Base-by-base conservation (phyloP, 2,113 vertebrate genomes). In the Theropithecus gelada region DNA sequence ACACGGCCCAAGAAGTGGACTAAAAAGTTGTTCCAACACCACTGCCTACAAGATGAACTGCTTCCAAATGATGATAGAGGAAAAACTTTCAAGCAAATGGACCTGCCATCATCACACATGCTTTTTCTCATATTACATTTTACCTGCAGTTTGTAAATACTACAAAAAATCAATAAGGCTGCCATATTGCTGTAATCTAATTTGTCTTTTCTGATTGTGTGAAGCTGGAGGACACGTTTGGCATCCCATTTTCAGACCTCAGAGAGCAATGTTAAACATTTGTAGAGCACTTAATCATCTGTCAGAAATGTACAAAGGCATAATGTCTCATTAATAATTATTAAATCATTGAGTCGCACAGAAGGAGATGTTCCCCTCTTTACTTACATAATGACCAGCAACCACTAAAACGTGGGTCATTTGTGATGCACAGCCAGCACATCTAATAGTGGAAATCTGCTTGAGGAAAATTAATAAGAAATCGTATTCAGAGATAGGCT, bases 241-340 rank as follows among this genome's bases (percentile, higher is more conserved):
- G 90, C 88, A 89, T 96, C 80, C 8, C 61, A 90, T 94, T 96
- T 80, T 17, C 86, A 97, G 97, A 80, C 72, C 83, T 97, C 57
- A 92, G 89, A 98, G 97, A 98, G 64, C 23, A 5, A 68, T 85
- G 88, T 88, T 98, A 96, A 98, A 97, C 83, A 92, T 96, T 97
- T 93, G 97, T 52, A 55, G 57, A 94, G 43, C 76, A 83, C 61
- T 97, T 97, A 96, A 96, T 98, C 75, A 96, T 97, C 94, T 98
- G 66, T 89, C 97, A 98, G 96, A 97, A 98, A 95, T 72, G 79
- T 97, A 98, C 97, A 97, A 97, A 98, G 95, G 84, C 93, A 82
- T 90, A 97, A 97, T 87, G 40, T 96, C 96, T 98, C 82, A 97
- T 98, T 98, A 98, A 96, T 98, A 98, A 98, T 97, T 96, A 97